Evolutionary conservation across 2,888 invertebrate genomes (phyloP), one percentile per base, ranked within the genome.

Genomic region (Metellina segmentata): DNA sequence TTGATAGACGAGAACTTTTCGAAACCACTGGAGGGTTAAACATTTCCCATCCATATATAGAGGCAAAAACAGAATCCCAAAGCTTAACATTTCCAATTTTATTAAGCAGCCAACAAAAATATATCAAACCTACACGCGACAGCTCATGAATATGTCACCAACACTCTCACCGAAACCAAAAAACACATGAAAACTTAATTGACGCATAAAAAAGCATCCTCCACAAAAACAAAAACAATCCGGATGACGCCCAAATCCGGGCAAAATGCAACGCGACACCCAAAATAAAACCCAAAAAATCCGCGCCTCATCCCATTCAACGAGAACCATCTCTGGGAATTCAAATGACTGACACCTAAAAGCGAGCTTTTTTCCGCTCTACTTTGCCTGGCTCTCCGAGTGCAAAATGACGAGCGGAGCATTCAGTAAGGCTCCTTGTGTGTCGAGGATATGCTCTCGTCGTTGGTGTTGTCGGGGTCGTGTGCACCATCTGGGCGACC

Each of bases 331-430:
- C 72, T 34, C 16, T 53, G 70, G 72, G 79, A 81, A 87, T 79
- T 81, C 79, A 81, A 79, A 87, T 81, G 87, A 87, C 16, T 77
- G 87, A 72, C 87, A 87, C 71, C 52, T 87, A 81, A 87, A 81
- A 87, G 87, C 87, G 71, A n/a, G 53, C n/a, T n/a, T n/a, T 74
- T 83, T 82, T 48, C 61, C 34, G 19, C 52, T 7, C 13, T 79
- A 11, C 71, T 51, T 48, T 82, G 34, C 7, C n/a, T 11, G 20
- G 20, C 20, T 34, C 77, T 69, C 78, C 85, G 49, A 75, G 53
- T 82, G 34, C 52, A 82, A 71, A 82, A 69, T 69, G 69, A 69
- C 78, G 70, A 19, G 70, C 49, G 49, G 70, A 69, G 4, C 70
- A 49, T 78, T 69, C 51, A 61, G 74, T 74, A 34, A 13, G 61